Evolutionary conservation across 2,113 vertebrate genomes (phyloP), one percentile per base, ranked within the genome.

Genomic region (Pelmatolapia mariae): DNA sequence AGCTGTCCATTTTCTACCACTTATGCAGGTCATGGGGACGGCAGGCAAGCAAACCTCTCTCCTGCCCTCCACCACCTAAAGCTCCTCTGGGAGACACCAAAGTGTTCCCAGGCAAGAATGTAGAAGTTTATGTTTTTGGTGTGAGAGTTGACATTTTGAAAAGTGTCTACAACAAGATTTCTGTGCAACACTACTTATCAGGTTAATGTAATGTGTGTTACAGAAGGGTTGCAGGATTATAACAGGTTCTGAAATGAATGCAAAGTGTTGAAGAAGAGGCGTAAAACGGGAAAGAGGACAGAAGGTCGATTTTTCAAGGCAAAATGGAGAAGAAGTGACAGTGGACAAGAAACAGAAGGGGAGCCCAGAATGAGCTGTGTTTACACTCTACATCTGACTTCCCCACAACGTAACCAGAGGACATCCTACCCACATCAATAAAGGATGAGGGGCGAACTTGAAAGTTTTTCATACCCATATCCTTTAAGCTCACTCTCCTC

Each of bases 341-440:
- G 50, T 6, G 29, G 87, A 93, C 54, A 3, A 54, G 87, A 53
- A 86, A 1, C 83, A 85, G 86, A 91, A 57, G 33, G 7, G n/a
- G 38, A 19, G 61, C 56, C 29, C 71, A 54, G 90, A 63, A 57
- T 47, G 36, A 40, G 22, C 53, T 73, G 54, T 93, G 89, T 93
- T 90, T 93, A 92, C 80, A 31, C 31, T 81, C 79, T 61, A 26
- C 73, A 10, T 47, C 73, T 47, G 76, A 89, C 91, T 93, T 91
- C 86, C 85, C 81, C 85, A 54, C 81, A 66, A 81, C 84, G 81
- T 82, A 85, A 87, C 85, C 91, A 33, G 40, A 57, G 33, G 83
- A 87, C 80, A 45, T 83, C 82, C 85, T 45, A 3, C 63, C 66
- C 29, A 45, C 47, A 10, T 61, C 26, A 10, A 81, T 80, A 53